phyloP scores from a whole-genome alignment of 2,888 invertebrate genomes.

The Chromoteleia sp. region DNA sequence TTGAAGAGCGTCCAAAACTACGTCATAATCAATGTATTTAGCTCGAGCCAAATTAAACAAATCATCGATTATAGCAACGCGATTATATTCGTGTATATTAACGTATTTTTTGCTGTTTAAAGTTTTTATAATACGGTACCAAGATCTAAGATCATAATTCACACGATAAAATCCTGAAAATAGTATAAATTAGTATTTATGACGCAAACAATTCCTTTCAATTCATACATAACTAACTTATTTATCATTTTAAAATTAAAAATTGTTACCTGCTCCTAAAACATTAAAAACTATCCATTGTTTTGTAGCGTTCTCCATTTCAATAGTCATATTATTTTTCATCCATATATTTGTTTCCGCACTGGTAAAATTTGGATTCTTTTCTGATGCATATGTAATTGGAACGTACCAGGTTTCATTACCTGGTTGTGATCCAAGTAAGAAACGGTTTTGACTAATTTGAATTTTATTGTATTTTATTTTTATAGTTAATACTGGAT shows the following conservation, averaged over 20 bases:
- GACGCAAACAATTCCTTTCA: too few relatives aligned
- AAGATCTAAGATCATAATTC: conserved; percentile 87
- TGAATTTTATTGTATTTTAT: conserved; percentile 77
- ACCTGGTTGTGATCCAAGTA: conserved; percentile 83
- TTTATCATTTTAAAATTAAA: conserved; percentile 1
- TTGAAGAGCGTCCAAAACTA: conserved; percentile 86
- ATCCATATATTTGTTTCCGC: conserved; percentile 60
- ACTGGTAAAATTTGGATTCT: conserved; percentile 83
- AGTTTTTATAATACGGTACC: conserved; percentile 86
- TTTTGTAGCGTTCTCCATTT: conserved; percentile 83
- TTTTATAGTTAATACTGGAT: conserved; percentile 85
- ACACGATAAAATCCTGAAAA: conserved; percentile 88
- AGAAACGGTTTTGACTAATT: conserved; percentile 76
- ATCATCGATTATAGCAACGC: conserved; percentile 91
- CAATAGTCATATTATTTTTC: conserved; percentile 70
- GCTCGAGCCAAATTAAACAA: conserved; percentile 87
- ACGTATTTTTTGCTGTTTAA: conserved; percentile 84
- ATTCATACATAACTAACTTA: neutral
- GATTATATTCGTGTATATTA: conserved; percentile 87
- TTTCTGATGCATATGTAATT: conserved; percentile 88
- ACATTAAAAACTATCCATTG: conserved; percentile 79
- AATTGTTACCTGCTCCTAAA: conserved; percentile 64
- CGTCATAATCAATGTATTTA: conserved; percentile 85
- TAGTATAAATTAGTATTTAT: neutral
- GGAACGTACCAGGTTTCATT: conserved; percentile 86